Evolutionary conservation across 2,888 invertebrate species (phyloP).

Genomic region (Entomobrya proxima): DNA sequence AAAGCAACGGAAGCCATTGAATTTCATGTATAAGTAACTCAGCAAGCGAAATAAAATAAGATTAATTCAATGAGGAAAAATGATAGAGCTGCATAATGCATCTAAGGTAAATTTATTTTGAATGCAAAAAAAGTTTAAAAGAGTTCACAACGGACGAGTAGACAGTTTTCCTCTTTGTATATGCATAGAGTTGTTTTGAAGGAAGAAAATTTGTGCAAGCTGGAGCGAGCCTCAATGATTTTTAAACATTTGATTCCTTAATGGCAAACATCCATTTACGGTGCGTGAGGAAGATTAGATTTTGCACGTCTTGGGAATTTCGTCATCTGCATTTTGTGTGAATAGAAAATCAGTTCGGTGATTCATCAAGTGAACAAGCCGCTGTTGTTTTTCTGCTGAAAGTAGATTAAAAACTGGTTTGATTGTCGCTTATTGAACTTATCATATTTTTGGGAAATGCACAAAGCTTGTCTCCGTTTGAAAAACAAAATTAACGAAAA

Average conservation of each 20-base stretch:
- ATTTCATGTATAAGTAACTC: background rate
- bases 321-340: background rate
- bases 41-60: too few species aligned
- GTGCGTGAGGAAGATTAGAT: slow-evolving; percentile 14
- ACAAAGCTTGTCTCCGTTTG: background rate
- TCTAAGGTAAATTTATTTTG: background rate
- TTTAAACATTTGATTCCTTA: background rate
- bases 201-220: background rate
- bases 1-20: background rate
- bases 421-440: background rate
- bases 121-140: too few species aligned
- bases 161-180: too few species aligned
- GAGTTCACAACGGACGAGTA: too few species aligned
- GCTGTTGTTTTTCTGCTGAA: background rate
- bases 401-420: slow-evolving; percentile 16
- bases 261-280: background rate
- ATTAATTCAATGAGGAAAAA: background rate
- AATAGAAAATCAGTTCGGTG: background rate
- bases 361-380: background rate
- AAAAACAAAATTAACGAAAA: background rate
- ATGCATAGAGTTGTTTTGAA: too few species aligned
- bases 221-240: background rate
- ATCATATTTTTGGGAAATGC: background rate
- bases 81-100: background rate
- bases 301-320: background rate